Evolutionary conservation across 2,113 vertebrate species (phyloP).

Genomic region (Percina caprodes): DNA sequence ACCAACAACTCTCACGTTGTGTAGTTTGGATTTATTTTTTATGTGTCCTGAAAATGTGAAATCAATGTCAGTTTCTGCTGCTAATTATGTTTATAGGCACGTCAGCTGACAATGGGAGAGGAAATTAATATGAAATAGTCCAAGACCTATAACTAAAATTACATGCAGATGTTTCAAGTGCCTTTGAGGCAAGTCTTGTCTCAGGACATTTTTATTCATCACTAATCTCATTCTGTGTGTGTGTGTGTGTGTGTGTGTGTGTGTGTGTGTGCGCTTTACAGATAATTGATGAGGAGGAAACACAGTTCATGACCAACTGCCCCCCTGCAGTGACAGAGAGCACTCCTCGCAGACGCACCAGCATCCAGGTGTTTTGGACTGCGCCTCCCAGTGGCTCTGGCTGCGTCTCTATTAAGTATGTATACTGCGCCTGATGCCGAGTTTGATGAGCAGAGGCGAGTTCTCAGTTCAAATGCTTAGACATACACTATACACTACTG

Average conservation of each 20-base stretch:
- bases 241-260: constrained; percentile 18
- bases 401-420: constrained; percentile 95
- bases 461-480: not conserved
- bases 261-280: constrained; percentile 62
- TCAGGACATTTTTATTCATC: constrained; percentile 4
- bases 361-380: constrained; percentile 96
- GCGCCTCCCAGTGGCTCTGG: constrained; percentile 91
- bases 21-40: not conserved
- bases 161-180: not conserved
- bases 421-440: constrained; percentile 41
- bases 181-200: constrained; percentile 1
- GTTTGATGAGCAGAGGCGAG: constrained; percentile 12
- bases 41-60: constrained; percentile 11
- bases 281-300: constrained; percentile 99
- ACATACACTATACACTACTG: not conserved
- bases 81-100: constrained; percentile 37
- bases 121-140: constrained; percentile 32
- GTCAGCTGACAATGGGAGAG: constrained; percentile 18
- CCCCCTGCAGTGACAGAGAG: constrained; percentile 96
- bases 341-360: constrained; percentile 92
- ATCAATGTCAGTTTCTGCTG: constrained; percentile 18
- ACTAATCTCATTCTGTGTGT: constrained; percentile 18
- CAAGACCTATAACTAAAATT: constrained; percentile 16
- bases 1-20: not conserved
- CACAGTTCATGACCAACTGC: constrained; percentile 98